Evolutionary conservation across 1,140 invertebrate species (phyloP).

Genomic region (Marisa cornuarietis): DNA sequence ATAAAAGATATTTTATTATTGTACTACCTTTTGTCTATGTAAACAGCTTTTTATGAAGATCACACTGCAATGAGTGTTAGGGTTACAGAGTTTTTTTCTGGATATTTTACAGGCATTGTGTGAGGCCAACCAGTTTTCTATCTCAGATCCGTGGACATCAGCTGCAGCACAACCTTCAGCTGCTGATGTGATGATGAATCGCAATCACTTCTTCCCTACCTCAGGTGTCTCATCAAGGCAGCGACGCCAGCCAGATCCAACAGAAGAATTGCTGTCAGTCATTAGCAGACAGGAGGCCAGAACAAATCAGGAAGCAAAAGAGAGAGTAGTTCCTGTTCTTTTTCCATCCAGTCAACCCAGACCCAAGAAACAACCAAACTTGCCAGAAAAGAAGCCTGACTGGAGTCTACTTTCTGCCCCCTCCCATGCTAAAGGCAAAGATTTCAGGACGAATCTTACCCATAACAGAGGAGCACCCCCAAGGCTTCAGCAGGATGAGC

Average conservation of each 20-base stretch:
- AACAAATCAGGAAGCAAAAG: not conserved
- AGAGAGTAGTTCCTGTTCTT: not conserved
- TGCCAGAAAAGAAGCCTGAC: not conserved
- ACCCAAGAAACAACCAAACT: not conserved
- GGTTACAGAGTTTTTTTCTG: too few relatives aligned
- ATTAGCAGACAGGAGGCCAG: too few relatives aligned
- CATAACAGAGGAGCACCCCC: too few relatives aligned
- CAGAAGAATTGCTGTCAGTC: not conserved
- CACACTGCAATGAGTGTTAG: not conserved
- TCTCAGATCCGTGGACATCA: constrained; percentile 37
- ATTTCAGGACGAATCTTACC: not conserved
- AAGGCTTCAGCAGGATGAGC: too few relatives aligned
- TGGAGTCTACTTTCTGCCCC: not conserved
- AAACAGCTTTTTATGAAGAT: too few relatives aligned
- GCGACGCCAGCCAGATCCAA: constrained; percentile 6
- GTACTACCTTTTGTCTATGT: not conserved
- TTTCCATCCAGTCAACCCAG: too few relatives aligned
- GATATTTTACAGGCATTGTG: constrained; percentile 43
- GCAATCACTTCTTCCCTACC: constrained; percentile 22
- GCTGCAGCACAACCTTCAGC: constrained; percentile 20
- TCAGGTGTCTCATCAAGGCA: constrained; percentile 24
- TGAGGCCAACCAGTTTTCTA: constrained; percentile 37
- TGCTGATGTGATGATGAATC: constrained; percentile 1
- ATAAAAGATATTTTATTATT: not conserved
- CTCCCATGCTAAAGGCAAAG: not conserved